A percentile compares a stretch with the other conserved stretches of the same genome.
These are phyloP conservation scores for Cairina moschata DNA, from an alignment of 2,113 vertebrate genomes.

Conservation along the genomic window DNA sequence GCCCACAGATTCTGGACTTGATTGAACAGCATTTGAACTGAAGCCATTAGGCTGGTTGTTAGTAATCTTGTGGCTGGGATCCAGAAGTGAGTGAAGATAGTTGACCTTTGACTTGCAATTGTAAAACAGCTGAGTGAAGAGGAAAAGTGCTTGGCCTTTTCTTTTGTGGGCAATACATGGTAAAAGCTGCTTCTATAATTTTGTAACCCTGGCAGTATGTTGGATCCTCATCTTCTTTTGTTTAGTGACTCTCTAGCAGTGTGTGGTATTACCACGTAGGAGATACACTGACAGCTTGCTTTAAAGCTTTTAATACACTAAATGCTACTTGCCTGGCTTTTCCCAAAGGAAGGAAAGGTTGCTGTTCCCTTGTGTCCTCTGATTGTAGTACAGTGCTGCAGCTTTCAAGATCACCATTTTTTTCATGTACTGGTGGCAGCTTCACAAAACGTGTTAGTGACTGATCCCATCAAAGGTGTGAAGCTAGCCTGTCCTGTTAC, in stretches of 20 bases:
- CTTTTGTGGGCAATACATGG: neutral
- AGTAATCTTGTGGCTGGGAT: constrained; percentile 76
- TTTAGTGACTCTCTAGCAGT: neutral
- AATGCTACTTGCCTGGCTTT: neutral
- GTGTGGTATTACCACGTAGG: neutral
- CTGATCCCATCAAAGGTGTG: neutral
- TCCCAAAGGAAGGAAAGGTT: neutral
- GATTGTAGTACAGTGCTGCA: neutral
- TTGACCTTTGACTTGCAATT: constrained; percentile 69
- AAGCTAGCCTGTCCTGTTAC: neutral
- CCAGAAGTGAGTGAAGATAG: constrained; percentile 68
- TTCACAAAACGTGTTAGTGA: neutral
- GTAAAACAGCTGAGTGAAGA: constrained; percentile 67
- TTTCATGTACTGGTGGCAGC: neutral
- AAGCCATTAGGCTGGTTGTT: constrained; percentile 71
- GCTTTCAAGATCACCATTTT: neutral
- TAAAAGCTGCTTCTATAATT: neutral
- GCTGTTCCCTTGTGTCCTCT: neutral
- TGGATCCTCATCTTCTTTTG: neutral
- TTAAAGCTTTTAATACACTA: neutral
- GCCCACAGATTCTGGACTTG: neutral
- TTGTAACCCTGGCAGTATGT: neutral
- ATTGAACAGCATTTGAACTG: constrained; percentile 65
- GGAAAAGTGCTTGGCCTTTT: constrained; percentile 25
- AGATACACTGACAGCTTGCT: neutral